Evolutionary conservation across 1,140 invertebrate species (phyloP).

Genomic region (Drosophila paulistorum): DNA sequence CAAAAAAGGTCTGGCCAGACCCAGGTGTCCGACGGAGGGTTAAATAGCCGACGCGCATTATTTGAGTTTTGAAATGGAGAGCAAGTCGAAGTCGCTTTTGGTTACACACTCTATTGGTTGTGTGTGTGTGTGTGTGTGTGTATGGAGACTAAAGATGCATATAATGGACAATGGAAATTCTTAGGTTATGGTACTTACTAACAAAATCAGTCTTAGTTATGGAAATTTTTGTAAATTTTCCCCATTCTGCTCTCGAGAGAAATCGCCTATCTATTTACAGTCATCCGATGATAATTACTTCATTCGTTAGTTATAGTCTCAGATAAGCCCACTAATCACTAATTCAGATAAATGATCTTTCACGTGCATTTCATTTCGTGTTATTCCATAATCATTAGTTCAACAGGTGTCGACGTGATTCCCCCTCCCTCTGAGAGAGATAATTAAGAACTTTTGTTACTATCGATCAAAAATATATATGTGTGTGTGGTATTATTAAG

Average conservation of each 20-base stretch:
- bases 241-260: too few relatives aligned
- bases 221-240: too few relatives aligned
- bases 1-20: too few relatives aligned
- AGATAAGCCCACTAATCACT: background rate
- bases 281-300: background rate
- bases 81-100: slow-evolving; percentile 61
- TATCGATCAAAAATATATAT: too few relatives aligned
- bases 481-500: too few relatives aligned
- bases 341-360: background rate
- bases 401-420: background rate
- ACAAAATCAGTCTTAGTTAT: too few relatives aligned
- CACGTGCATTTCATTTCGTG: background rate
- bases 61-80: slow-evolving; percentile 80
- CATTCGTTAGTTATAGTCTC: background rate
- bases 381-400: slow-evolving; percentile 1
- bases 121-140: slow-evolving; percentile 20
- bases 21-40: too few relatives aligned
- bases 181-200: slow-evolving; percentile 7
- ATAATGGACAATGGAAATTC: slow-evolving; percentile 1
- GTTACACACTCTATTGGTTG: slow-evolving; percentile 16
- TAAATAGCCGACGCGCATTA: slow-evolving; percentile 79
- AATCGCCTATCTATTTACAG: background rate
- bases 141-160: slow-evolving; percentile 17
- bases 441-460: too few relatives aligned
- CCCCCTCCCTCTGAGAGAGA: too few relatives aligned